These are phyloP conservation scores for Neocrepidodera transversa DNA, from an alignment of 2,888 invertebrate species.

Conservation along the genomic window DNA sequence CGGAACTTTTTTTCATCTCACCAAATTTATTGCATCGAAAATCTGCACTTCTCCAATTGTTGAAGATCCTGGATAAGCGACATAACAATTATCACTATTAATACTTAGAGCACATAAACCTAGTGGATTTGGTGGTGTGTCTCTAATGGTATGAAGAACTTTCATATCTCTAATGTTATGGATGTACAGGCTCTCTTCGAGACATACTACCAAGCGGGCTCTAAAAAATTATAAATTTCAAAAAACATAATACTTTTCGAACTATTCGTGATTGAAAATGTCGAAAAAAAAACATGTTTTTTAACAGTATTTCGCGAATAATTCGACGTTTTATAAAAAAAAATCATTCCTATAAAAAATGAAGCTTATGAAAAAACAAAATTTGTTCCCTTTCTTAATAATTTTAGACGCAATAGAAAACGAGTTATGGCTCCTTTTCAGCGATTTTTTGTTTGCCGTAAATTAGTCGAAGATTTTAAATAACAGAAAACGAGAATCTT, in stretches of 20 bases:
- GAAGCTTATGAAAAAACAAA: too few relatives aligned
- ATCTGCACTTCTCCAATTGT: conserved; percentile 95
- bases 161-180: conserved; percentile 99
- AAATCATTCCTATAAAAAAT: too few relatives aligned
- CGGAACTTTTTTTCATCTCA: conserved; percentile 60
- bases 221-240: conserved; percentile 42
- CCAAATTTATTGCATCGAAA: conserved; percentile 90
- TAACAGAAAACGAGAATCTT: too few relatives aligned
- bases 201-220: conserved; percentile 87
- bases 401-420: too few relatives aligned
- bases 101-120: conserved; percentile 90
- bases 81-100: conserved; percentile 87
- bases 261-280: too few relatives aligned
- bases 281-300: too few relatives aligned
- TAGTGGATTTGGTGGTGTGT: conserved; percentile 93
- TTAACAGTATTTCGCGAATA: too few relatives aligned
- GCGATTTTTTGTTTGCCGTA: too few relatives aligned
- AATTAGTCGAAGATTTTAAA: too few relatives aligned
- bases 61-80: conserved; percentile 96
- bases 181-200: conserved; percentile 97
- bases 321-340: too few relatives aligned
- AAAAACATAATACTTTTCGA: not conserved
- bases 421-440: too few relatives aligned
- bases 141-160: conserved; percentile 96
- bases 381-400: too few relatives aligned